Conservation (phyloP, 2,113 vertebrate genomes). For the Heterotis niloticus region DNA sequence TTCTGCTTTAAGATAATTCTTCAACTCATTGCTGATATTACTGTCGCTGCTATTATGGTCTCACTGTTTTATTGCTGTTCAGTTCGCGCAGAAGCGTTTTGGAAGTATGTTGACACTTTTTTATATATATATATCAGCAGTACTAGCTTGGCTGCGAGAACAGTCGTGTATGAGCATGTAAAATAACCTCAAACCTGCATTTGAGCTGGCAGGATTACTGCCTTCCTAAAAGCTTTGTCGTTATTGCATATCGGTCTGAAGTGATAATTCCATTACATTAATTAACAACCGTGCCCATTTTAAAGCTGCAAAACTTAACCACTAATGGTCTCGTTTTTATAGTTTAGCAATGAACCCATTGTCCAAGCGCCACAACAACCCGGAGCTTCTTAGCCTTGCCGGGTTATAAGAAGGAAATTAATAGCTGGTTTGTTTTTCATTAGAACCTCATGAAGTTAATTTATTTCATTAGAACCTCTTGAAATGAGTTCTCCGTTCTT, state of each 20-base stretch:
- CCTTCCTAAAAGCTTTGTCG: not conserved
- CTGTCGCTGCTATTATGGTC: not conserved
- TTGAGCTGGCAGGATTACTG: not conserved
- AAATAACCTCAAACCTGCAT: constrained; percentile 19
- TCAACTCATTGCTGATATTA: not conserved
- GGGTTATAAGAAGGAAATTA: constrained; percentile 17
- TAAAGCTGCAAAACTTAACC: not conserved
- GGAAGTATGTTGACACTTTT: not conserved
- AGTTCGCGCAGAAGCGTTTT: not conserved
- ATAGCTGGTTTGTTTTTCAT: constrained; percentile 5
- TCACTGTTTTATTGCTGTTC: not conserved
- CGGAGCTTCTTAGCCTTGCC: not conserved
- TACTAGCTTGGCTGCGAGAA: constrained; percentile 12
- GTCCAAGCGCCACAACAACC: not conserved
- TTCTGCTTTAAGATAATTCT: not conserved
- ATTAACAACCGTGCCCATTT: not conserved
- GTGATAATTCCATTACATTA: not conserved
- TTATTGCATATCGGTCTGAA: not conserved
- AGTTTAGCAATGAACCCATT: constrained; percentile 4
- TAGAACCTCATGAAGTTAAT: constrained; percentile 12
- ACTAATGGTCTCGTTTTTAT: not conserved
- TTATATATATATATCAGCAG: constrained; percentile 15
- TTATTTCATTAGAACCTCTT: constrained; percentile 18
- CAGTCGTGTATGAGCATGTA: constrained; percentile 14
- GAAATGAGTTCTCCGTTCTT: constrained; percentile 6